These are phyloP conservation scores for Lytechinus variegatus DNA, from an alignment of 35 echinoderm and acorn worm species.

Conservation along the genomic window DNA sequence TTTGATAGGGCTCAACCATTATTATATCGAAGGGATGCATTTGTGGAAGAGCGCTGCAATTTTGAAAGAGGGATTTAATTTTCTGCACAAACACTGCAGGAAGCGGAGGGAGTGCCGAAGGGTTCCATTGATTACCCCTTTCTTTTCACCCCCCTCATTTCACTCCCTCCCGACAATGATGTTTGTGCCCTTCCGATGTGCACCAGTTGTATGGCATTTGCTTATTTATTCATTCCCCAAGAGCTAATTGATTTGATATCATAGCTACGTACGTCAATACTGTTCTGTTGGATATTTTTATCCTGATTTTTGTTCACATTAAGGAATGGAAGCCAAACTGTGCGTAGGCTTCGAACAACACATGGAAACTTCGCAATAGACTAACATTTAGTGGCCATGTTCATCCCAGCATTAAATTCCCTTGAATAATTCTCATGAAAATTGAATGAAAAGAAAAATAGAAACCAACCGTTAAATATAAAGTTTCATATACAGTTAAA, in stretches of 20 bases:
- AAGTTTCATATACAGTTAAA: too few relatives aligned
- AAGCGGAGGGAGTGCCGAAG: background rate
- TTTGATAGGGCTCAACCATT: constrained; percentile 2
- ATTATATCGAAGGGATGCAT: background rate
- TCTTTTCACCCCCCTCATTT: background rate
- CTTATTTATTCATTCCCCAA: background rate
- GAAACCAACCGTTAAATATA: too few relatives aligned
- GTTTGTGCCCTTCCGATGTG: too few relatives aligned
- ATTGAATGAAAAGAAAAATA: too few relatives aligned
- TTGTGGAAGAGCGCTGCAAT: background rate
- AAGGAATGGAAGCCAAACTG: background rate
- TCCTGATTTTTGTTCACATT: background rate
- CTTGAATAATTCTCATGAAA: too few relatives aligned
- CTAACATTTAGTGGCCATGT: background rate
- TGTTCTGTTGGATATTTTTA: background rate
- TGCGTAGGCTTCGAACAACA: background rate
- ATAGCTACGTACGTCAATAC: background rate
- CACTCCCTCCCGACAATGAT: background rate
- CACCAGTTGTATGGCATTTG: background rate
- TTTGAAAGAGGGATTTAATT: background rate
- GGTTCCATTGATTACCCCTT: background rate
- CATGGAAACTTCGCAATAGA: background rate
- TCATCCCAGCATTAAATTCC: too few relatives aligned
- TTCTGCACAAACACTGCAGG: background rate
- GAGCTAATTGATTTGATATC: background rate